Percentiles rank a stretch among this genome's conserved stretches.
These are phyloP conservation scores for Phoeniculus purpureus DNA, from an alignment of 2,797 vertebrate genomes.

Conservation along the genomic window DNA sequence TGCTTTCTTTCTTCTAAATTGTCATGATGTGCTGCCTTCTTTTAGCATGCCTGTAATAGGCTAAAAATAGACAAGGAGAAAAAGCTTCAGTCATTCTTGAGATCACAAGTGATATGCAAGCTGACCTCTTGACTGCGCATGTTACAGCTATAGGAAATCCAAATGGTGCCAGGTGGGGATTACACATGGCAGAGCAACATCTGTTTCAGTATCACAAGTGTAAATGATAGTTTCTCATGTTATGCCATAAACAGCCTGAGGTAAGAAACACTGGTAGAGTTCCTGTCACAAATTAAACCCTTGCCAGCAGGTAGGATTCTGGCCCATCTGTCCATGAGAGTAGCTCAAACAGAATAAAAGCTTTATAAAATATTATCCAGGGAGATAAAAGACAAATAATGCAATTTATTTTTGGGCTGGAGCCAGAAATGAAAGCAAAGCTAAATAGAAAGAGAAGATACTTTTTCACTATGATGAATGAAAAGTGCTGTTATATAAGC, in stretches of 20 bases:
- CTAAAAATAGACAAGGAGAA: slow-evolving; percentile 29
- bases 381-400: slow-evolving; percentile 39
- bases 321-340: slow-evolving; percentile 55
- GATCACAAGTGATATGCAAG: background rate
- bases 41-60: background rate
- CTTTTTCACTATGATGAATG: slow-evolving; percentile 22
- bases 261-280: slow-evolving; percentile 41
- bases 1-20: background rate
- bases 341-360: slow-evolving; percentile 27
- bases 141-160: background rate
- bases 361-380: slow-evolving; percentile 40
- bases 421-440: slow-evolving; percentile 38
- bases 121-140: slow-evolving; percentile 31
- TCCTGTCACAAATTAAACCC: slow-evolving; percentile 58
- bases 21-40: background rate
- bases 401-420: slow-evolving; percentile 32
- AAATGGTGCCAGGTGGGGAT: slow-evolving; percentile 66
- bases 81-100: background rate
- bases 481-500: slow-evolving; percentile 51
- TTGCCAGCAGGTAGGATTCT: slow-evolving; percentile 51
- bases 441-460: slow-evolving; percentile 33
- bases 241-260: slow-evolving; percentile 63
- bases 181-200: slow-evolving; percentile 48
- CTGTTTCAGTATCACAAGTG: slow-evolving; percentile 59
- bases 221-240: slow-evolving; percentile 45